Evolutionary conservation across 2,888 invertebrate genomes (phyloP), one percentile per base, ranked within the genome.

Genomic region (Scrobipalpa atriplicella): DNA sequence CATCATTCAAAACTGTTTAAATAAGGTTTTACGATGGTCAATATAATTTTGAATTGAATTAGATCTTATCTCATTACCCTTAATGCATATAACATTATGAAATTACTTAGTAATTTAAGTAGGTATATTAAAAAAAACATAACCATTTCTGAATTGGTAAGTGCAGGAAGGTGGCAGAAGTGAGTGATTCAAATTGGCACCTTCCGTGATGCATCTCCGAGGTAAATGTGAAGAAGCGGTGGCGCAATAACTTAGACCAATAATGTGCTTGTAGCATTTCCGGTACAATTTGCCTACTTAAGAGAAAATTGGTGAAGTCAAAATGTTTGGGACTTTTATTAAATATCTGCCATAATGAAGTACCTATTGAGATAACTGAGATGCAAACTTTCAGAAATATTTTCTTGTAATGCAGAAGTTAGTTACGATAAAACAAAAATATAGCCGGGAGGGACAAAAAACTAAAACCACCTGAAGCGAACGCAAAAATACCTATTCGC

Each of bases 271-370:
- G 29, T 8, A 58, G 58, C 58, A 58, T 38, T 58, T 58, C 58
- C 58, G 58, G 58, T 36, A n/a, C 58, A n/a, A 58, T n/a, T 38
- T 58, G 16, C 16, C n/a, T 58, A 58, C 58, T n/a, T 58, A 9
- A 16, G 16, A 47, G n/a, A 47, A 16, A 29, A n/a, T n/a, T 47
- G n/a, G 16, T 6, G 7, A 47, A 47, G 16, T 13, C 11, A 13
- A 41, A 2, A 41, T 10, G 41, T 10, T n/a, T n/a, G n/a, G n/a
- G n/a, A n/a, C n/a, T n/a, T n/a, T n/a, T n/a, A n/a, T n/a, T n/a
- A n/a, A n/a, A n/a, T n/a, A n/a, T n/a, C n/a, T n/a, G n/a, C n/a
- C n/a, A n/a, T n/a, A n/a, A n/a, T n/a, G n/a, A n/a, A n/a, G n/a
- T n/a, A n/a, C n/a, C n/a, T n/a, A n/a, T n/a, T n/a, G n/a, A n/a